Evolutionary conservation across 2,797 vertebrate genomes (phyloP).

Genomic region (Micromesistius poutassou): DNA sequence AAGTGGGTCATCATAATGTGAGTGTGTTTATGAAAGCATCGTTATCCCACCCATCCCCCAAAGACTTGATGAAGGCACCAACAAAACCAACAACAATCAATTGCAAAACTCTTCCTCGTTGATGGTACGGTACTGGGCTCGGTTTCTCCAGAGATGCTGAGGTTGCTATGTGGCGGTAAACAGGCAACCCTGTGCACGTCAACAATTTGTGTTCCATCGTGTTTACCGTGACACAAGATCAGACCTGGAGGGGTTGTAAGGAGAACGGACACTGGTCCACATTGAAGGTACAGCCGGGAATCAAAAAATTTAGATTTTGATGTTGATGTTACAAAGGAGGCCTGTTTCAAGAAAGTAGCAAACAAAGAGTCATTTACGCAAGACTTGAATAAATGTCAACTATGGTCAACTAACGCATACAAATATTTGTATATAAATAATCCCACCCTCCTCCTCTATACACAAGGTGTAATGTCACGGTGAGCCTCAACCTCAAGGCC

Average conservation of each 20-base stretch:
- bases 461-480: not conserved
- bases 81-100: not conserved
- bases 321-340: not conserved
- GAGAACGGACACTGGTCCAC: not conserved
- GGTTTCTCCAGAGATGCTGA: not conserved
- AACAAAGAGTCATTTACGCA: not conserved
- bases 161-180: not conserved
- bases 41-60: not conserved
- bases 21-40: not conserved
- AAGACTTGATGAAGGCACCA: not conserved
- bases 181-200: not conserved
- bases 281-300: not conserved
- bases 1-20: constrained; percentile 27
- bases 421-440: not conserved
- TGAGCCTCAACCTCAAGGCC: not conserved
- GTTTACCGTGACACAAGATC: not conserved
- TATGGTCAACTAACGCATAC: not conserved
- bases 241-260: not conserved
- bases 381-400: not conserved
- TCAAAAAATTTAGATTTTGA: too few species aligned
- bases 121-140: not conserved
- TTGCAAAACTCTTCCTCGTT: not conserved
- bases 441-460: not conserved
- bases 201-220: not conserved
- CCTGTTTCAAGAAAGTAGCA: not conserved